Percentiles rank a stretch among this genome's conserved stretches.
These are phyloP conservation scores for Ammospiza nelsoni DNA, from an alignment of 2,113 vertebrate genomes.

Conservation along the genomic window DNA sequence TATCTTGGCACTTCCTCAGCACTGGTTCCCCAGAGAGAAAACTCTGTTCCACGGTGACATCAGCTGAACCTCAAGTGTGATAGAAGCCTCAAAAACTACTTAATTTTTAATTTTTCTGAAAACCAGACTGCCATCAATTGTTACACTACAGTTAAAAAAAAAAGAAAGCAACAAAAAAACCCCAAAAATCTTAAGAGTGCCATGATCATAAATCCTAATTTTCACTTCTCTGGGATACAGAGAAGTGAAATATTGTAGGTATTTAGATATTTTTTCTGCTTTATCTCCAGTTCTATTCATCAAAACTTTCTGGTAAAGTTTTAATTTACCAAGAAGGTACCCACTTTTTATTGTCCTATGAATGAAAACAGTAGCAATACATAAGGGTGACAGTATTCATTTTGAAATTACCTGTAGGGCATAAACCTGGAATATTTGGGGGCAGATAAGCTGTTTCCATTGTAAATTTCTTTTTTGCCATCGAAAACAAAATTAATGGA, in stretches of 20 bases:
- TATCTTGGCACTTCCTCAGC: constrained; percentile 14
- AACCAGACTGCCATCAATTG: background rate
- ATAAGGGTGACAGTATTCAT: background rate
- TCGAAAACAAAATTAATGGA: background rate
- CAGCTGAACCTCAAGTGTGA: constrained; percentile 28
- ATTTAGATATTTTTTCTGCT: background rate
- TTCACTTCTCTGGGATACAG: background rate
- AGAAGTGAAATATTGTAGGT: background rate
- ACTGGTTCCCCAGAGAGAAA: constrained; percentile 20
- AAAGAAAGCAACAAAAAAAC: background rate
- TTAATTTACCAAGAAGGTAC: background rate
- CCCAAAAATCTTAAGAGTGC: background rate
- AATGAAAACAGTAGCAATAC: background rate
- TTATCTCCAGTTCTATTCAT: background rate
- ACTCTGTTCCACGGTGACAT: constrained; percentile 24
- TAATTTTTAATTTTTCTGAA: background rate
- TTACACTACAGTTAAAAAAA: background rate
- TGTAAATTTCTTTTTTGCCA: background rate
- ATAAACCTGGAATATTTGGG: background rate
- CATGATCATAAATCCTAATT: background rate
- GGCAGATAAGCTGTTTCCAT: background rate
- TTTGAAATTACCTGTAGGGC: background rate
- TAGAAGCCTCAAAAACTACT: constrained; percentile 6
- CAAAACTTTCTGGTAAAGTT: background rate
- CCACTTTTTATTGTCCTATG: background rate